A percentile compares a stretch with the other conserved stretches of the same genome.
Conservation (phyloP, 1,140 invertebrate species). For the Bombus huntii region DNA sequence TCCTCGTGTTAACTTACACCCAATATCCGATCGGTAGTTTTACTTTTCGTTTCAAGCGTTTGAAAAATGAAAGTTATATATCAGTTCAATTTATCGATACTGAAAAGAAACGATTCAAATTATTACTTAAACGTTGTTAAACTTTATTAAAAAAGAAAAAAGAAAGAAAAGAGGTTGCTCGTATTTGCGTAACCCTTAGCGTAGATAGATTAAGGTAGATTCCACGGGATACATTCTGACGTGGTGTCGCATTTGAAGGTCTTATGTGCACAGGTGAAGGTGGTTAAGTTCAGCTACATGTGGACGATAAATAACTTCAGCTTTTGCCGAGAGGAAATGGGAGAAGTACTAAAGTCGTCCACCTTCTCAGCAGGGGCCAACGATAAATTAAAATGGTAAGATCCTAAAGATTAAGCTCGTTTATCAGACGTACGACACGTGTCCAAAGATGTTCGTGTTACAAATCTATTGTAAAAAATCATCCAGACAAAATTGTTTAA, state of each 20-base stretch:
- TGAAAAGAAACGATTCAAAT: not conserved
- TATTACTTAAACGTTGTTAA: not conserved
- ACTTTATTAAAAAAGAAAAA: not conserved
- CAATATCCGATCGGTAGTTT: not conserved
- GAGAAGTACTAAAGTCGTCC: constrained; percentile 99
- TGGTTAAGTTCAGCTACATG: constrained; percentile 99
- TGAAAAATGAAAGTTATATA: not conserved
- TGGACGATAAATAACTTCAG: constrained; percentile 99
- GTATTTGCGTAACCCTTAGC: constrained; percentile 35
- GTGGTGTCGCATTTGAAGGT: constrained; percentile 78
- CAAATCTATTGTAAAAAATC: not conserved
- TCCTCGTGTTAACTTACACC: not conserved
- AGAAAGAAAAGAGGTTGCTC: not conserved
- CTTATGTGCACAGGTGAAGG: constrained; percentile 94
- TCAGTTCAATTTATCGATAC: not conserved
- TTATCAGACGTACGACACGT: not conserved
- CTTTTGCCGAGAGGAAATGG: constrained; percentile 99
- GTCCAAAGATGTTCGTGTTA: not conserved
- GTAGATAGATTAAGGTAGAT: constrained; percentile 67
- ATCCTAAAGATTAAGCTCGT: constrained; percentile 1
- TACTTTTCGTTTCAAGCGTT: too few relatives aligned
- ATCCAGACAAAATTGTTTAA: constrained; percentile 52
- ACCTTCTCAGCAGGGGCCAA: constrained; percentile 99
- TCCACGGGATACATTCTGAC: constrained; percentile 72
- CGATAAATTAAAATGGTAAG: constrained; percentile 99